Evolutionary conservation across 2,888 invertebrate species (phyloP).

Genomic region (Lottia gigantea): DNA sequence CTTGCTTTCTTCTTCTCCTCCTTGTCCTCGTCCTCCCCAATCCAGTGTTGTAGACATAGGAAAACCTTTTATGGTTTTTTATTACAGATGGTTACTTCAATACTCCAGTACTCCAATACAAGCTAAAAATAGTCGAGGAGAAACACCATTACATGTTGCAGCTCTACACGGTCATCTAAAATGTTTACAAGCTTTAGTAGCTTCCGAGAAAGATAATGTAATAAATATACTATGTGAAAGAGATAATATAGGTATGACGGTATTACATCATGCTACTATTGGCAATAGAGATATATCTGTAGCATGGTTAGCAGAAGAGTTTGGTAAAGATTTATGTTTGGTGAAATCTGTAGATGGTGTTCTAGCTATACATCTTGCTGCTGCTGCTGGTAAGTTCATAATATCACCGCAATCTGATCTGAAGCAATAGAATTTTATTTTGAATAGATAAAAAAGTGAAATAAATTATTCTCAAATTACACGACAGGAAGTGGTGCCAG

Average conservation of each 20-base stretch:
- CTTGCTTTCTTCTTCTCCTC: too few species aligned
- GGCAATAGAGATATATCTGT: constrained; percentile 28
- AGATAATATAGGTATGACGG: constrained; percentile 37
- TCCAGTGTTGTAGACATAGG: too few species aligned
- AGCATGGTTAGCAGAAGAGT: constrained; percentile 33
- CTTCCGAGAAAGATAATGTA: neutral
- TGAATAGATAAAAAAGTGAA: neutral
- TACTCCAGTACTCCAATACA: constrained; percentile 28
- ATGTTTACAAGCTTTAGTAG: constrained; percentile 33
- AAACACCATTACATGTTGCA: constrained; percentile 36
- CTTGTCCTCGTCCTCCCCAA: too few species aligned
- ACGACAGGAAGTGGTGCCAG: neutral
- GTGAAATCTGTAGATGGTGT: constrained; percentile 32
- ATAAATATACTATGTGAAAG: constrained; percentile 26
- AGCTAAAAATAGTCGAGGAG: constrained; percentile 32
- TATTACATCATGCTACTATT: constrained; percentile 37
- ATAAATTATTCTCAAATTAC: neutral
- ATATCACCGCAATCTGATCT: too few species aligned
- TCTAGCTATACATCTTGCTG: constrained; percentile 36
- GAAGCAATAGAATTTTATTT: too few species aligned
- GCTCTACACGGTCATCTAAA: constrained; percentile 34
- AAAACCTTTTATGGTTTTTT: neutral
- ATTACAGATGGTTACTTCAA: constrained; percentile 35
- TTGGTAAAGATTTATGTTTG: constrained; percentile 33
- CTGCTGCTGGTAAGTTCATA: constrained; percentile 32